Base-by-base conservation (phyloP, 2,888 invertebrate genomes). In the Scaptomyza cyrtandrae region DNA sequence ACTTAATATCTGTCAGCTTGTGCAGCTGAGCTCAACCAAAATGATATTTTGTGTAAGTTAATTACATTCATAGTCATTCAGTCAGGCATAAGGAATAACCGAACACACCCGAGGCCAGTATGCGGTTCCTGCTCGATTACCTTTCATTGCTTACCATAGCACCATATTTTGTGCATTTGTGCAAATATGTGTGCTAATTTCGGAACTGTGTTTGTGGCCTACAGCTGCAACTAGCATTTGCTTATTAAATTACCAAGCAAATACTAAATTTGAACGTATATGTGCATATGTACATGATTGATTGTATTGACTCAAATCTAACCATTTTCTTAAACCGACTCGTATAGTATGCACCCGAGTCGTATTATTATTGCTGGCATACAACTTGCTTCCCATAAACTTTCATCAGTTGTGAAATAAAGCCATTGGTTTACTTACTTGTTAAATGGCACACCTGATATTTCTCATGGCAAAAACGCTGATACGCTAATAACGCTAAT, bases 41-140 rank as follows among this genome's bases (percentile, higher is more conserved):
- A 19, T 43, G 9, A 14, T 39, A 43, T 43, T 5, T 29, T 37
- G 13, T 6, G 16, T 24, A 13, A 13, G 19, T 13, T 44, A 44
- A 44, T 19, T 44, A 24, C 43, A 43, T 19, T 43, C 19, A 43
- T 43, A 19, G 10, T 19, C 43, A 7, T 41, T 16, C 16, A 41
- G 7, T 41, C 6, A 16, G 41, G 41, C 41, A 16, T 9, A 11
- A 5, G 29, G 29, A 16, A 43, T 43, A 43, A 10, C 43, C 6
- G 14, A 39, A 39, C 3, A 14, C 14, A 14, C 39, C 39, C 41
- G 16, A 41, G 16, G 16, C 16, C 41, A 16, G 41, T 16, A 16
- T 41, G 41, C 44, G 44, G 24, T 13, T 44, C 19, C 19, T 6
- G 44, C 44, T 24, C 44, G 24, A 44, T 24, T 44, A 44, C 44